These are phyloP conservation scores for Tenthredo livida DNA, from an alignment of 2,888 invertebrate genomes.

Conservation along the genomic window DNA sequence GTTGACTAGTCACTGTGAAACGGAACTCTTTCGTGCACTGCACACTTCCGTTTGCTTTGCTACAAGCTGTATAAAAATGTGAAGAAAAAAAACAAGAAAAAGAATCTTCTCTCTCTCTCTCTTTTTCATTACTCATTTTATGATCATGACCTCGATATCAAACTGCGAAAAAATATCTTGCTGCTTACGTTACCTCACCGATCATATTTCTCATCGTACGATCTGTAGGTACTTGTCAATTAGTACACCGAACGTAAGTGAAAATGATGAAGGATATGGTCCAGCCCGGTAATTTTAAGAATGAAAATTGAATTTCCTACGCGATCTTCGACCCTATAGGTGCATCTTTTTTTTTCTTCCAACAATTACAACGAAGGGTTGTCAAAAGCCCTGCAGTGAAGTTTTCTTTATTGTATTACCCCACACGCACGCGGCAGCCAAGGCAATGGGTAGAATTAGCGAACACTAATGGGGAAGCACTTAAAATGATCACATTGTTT, in stretches of 20 bases:
- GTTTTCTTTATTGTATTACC: neutral
- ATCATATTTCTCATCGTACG: neutral
- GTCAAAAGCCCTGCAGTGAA: neutral
- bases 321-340: neutral
- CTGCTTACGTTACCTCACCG: neutral
- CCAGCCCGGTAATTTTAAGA: neutral
- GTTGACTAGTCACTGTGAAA: neutral
- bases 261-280: neutral
- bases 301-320: constrained; percentile 1
- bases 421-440: neutral
- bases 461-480: neutral
- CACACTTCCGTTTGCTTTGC: constrained; percentile 4
- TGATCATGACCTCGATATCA: neutral
- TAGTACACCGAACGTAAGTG: neutral
- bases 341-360: neutral
- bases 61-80: neutral
- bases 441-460: neutral
- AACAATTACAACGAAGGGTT: constrained; percentile 2
- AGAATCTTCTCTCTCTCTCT: neutral
- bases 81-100: neutral
- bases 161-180: neutral
- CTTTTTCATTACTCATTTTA: neutral
- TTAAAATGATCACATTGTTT: constrained; percentile 12
- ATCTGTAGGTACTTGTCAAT: neutral
- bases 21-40: constrained; percentile 12